phyloP scores from a whole-genome alignment of 2,113 vertebrate genomes.

The Pterocles gutturalis region DNA sequence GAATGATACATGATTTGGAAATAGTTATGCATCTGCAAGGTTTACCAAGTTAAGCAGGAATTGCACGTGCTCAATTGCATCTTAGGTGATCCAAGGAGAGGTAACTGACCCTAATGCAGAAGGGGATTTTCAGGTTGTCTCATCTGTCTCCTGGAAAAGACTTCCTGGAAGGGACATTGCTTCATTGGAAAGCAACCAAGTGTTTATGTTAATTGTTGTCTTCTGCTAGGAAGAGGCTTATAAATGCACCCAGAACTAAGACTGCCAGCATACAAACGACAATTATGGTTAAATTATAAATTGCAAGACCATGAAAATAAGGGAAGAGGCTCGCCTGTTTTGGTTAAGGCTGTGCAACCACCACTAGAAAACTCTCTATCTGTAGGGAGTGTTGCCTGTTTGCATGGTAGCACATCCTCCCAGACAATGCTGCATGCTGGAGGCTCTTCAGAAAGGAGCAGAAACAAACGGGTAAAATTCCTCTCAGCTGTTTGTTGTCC shows the following conservation, averaged over 20 bases:
- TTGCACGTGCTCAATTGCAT: background rate
- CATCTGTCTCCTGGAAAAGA: background rate
- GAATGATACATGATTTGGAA: background rate
- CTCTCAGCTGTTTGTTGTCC: fast-evolving
- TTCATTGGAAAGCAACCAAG: background rate
- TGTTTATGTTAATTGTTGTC: no score
- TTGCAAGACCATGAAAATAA: background rate
- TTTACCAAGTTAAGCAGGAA: background rate
- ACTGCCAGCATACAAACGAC: background rate
- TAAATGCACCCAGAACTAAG: background rate
- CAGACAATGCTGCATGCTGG: fast-evolving
- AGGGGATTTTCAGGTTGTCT: background rate
- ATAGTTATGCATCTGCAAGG: background rate
- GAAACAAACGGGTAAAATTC: fast-evolving
- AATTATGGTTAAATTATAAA: background rate
- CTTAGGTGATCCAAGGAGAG: background rate
- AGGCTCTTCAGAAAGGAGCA: background rate
- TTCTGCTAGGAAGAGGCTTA: background rate
- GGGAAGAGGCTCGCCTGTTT: background rate
- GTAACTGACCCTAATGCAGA: background rate
- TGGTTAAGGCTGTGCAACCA: background rate
- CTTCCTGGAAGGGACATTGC: background rate
- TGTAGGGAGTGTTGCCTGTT: background rate
- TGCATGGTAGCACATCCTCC: background rate
- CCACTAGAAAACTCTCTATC: background rate